These are phyloP conservation scores for Melinaea menophilus DNA, from an alignment of 2,888 invertebrate genomes.

Conservation along the genomic window DNA sequence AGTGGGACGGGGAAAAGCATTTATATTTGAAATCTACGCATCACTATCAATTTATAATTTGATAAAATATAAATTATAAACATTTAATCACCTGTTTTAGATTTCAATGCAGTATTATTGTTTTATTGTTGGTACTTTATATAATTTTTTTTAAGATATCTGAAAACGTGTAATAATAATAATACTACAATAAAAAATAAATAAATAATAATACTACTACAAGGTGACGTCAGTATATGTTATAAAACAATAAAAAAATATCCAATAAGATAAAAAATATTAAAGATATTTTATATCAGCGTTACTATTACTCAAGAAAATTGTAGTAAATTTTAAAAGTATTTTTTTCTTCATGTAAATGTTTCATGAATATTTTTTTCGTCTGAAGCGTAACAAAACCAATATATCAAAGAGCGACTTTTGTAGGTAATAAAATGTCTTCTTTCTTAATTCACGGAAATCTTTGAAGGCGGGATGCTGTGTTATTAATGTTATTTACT, in stretches of 20 bases:
- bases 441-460: slow-evolving; percentile 15
- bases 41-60: slow-evolving; percentile 1
- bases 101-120: no score
- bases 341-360: background rate
- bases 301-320: no score
- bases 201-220: no score
- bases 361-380: background rate
- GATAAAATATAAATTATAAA: background rate
- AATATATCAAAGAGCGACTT: slow-evolving; percentile 14
- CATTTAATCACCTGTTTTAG: no score
- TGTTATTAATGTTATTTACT: slow-evolving; percentile 15
- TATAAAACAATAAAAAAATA: no score
- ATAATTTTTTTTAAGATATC: no score
- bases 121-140: no score
- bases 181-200: no score
- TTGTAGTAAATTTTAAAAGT: background rate
- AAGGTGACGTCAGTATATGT: no score
- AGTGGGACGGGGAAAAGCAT: background rate
- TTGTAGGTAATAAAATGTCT: slow-evolving; percentile 10
- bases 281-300: no score
- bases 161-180: no score
- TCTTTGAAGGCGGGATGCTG: slow-evolving; percentile 12
- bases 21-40: background rate
- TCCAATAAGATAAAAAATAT: no score
- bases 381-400: slow-evolving; percentile 3